Percentiles rank a stretch among this genome's conserved stretches.
Evolutionary conservation across 64 coral and sea anemone species (phyloP).

Genomic region (Pocillopora verrucosa): DNA sequence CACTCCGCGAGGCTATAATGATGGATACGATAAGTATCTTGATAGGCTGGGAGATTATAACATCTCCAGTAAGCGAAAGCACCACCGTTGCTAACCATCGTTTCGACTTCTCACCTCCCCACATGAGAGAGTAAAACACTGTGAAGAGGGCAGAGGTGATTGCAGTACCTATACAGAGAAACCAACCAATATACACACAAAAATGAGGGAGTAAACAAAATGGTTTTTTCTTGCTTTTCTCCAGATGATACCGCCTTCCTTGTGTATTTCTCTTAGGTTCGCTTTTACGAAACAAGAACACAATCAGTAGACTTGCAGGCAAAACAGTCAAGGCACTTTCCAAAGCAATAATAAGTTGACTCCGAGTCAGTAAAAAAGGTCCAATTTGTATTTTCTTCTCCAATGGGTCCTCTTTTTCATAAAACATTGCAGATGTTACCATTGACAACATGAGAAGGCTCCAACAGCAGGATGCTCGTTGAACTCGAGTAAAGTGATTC

Average conservation of each 20-base stretch:
- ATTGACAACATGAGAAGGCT: conserved; percentile 23
- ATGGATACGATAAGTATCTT: conserved; percentile 16
- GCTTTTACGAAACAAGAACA: conserved; percentile 15
- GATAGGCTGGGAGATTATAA: conserved; percentile 30
- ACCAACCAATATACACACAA: conserved; percentile 46
- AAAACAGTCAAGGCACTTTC: neutral
- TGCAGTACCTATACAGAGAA: conserved; percentile 14
- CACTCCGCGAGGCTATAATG: conserved; percentile 15
- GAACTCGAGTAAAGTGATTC: conserved; percentile 42
- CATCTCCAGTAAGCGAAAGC: conserved; percentile 14
- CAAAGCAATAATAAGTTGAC: conserved; percentile 14
- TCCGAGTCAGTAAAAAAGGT: neutral
- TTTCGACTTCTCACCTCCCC: conserved; percentile 27
- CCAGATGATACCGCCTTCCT: neutral
- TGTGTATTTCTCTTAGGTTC: neutral
- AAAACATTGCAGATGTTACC: conserved; percentile 52
- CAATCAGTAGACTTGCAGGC: neutral
- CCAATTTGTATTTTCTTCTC: neutral
- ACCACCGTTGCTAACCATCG: conserved; percentile 34
- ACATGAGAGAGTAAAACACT: conserved; percentile 36
- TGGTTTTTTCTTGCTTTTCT: neutral
- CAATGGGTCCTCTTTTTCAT: neutral
- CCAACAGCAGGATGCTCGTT: conserved; percentile 27
- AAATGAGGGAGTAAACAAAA: conserved; percentile 20
- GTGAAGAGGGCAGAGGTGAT: conserved; percentile 19